Evolutionary conservation across 2,797 vertebrate species (phyloP), one percentile per base, ranked within the genome.

Genomic region (Phataginus tricuspis): DNA sequence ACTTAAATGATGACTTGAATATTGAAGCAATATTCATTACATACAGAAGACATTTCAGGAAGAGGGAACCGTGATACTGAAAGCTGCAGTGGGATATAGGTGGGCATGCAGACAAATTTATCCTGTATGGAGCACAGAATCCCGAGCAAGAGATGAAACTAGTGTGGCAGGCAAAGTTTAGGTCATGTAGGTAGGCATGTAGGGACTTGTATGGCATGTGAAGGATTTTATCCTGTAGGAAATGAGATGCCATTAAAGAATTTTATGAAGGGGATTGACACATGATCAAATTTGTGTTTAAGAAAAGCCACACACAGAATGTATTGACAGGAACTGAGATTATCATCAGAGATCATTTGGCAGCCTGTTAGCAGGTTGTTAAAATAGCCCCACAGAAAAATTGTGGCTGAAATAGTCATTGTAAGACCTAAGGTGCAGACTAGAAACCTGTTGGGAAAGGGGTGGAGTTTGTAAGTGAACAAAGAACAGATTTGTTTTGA

Each of bases 251-350:
- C 55, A 80, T 95, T 96, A 95, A 94, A 93, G 29, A 91, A 91
- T 78, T 96, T 97, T 95, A 92, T 94, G 96, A 96, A 97, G 82
- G 78, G 91, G 86, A 93, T 34, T 94, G 93, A 96, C 96, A 97
- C 90, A 90, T 64, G 96, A 82, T 95, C 90, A 93, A 87, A 71
- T 93, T 84, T 94, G 79, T 96, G 77, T 91, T 96, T 96, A 91
- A 92, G 87, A 87, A 95, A 94, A 97, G 91, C 80, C 90, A 96
- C 90, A 97, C 86, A 94, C 23, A 92, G 68, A 96, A 97, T 66
- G 34, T 45, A 95, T 12, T 93, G 96, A 92, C 92, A 91, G 86
- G 79, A 94, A 90, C 69, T 91, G 90, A 96, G 94, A 91, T 94
- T 94, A 94, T 89, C 64, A 84, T 84, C 78, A 92, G 79, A 90